These are phyloP conservation scores for Tetragonula carbonaria DNA, from an alignment of 2,888 invertebrate genomes.

Conservation along the genomic window DNA sequence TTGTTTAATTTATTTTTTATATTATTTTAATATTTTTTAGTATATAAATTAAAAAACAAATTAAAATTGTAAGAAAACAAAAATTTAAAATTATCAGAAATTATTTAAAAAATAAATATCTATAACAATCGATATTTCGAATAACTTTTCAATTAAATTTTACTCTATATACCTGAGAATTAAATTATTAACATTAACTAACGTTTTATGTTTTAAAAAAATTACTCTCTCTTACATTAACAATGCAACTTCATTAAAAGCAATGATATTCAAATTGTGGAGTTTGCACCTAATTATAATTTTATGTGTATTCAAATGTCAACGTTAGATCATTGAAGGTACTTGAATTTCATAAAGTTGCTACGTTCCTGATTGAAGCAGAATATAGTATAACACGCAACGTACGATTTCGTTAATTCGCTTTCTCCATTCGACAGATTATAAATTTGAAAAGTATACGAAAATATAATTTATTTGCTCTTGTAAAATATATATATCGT, in stretches of 20 bases:
- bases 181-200: not conserved
- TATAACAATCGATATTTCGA: too few relatives aligned
- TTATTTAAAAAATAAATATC: too few relatives aligned
- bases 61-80: too few relatives aligned
- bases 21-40: too few relatives aligned
- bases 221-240: not conserved
- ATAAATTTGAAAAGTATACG: not conserved
- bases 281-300: too few relatives aligned
- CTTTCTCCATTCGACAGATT: not conserved
- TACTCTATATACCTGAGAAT: not conserved
- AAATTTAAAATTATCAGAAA: too few relatives aligned
- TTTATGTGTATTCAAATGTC: not conserved
- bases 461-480: not conserved
- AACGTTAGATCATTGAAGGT: too few relatives aligned
- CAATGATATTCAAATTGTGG: not conserved
- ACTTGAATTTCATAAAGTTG: not conserved
- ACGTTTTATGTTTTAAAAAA: not conserved
- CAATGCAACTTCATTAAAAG: not conserved
- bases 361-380: constrained; percentile 36
- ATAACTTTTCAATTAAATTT: not conserved
- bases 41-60: too few relatives aligned
- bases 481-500: too few relatives aligned
- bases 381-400: not conserved
- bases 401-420: constrained; percentile 2
- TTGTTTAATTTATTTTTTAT: too few relatives aligned